Evolutionary conservation across 2,113 vertebrate species (phyloP).

Genomic region (Mugil cephalus): DNA sequence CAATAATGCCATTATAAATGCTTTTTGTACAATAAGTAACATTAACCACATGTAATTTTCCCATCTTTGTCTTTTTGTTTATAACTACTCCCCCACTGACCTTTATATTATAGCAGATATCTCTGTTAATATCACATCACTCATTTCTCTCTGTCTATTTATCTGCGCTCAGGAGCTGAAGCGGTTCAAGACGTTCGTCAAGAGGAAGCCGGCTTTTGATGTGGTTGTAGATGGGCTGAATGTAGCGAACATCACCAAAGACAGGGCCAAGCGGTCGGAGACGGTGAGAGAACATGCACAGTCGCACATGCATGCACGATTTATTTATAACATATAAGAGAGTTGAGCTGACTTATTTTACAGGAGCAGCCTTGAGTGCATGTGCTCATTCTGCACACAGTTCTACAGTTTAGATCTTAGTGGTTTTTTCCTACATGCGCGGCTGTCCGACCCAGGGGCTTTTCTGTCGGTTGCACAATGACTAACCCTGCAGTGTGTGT

Average conservation of each 20-base stretch:
- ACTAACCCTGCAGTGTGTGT: slow-evolving; percentile 36
- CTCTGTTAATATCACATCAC: not conserved
- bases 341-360: not conserved
- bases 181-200: slow-evolving; percentile 89
- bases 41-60: not conserved
- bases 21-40: not conserved
- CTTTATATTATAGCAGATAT: no score
- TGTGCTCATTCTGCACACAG: not conserved
- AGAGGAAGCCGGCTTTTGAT: slow-evolving; percentile 87
- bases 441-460: slow-evolving; percentile 47
- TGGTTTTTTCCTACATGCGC: slow-evolving; percentile 14
- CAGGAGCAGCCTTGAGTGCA: not conserved
- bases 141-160: slow-evolving; percentile 2
- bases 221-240: slow-evolving; percentile 95
- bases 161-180: slow-evolving; percentile 88
- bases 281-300: slow-evolving; percentile 84
- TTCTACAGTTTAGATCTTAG: slow-evolving; percentile 34
- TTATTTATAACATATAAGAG: not conserved
- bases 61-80: not conserved
- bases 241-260: slow-evolving; percentile 84
- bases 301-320: slow-evolving; percentile 15
- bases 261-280: slow-evolving; percentile 82
- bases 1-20: not conserved
- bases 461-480: slow-evolving; percentile 59
- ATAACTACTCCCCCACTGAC: not conserved